Base-by-base conservation (phyloP, 2,113 vertebrate species). In the Tragelaphus imberbis region DNA sequence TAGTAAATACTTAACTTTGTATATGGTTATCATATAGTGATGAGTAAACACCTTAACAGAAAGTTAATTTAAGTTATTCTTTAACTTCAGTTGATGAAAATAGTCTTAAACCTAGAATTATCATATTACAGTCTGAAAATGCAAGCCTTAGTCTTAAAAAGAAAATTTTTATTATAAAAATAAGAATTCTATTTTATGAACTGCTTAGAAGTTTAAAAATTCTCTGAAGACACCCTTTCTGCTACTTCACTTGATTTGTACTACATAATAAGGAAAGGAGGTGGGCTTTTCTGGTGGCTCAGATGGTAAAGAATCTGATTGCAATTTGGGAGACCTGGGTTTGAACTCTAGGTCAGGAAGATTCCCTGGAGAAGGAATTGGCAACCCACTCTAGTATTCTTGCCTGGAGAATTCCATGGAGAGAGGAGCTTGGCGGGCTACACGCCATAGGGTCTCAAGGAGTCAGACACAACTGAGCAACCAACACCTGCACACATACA, bases 21-120 rank as follows among this genome's bases (percentile, higher is more conserved):
- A 17, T 79, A 90, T 91, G 63, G 27, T 89, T 88, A 56, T 9
- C 51, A 15, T 77, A 27, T 96, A 93, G 80, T 91, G 84, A 71
- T 88, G 30, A 94, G 27, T 59, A 91, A 93, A 85, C 59, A 75
- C n/a, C 7, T 87, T 80, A 94, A 53, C 11, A 11, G 65, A 71
- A 71, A 71, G n/a, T 71, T 71, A 71, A 71, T 49, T 97, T 91
- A n/a, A 77, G 59, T n/a, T 75, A 40, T 51, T 87, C 7, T 84
- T 92, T 96, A 33, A 93, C 91, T 84, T 96, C 61, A 91, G 49
- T 91, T 71, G 63, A 94, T 91, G 11, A 95, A 95, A 97, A 95
- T 84, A 68, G 87, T 77, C 3, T 56, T 93, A 85, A 87, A 65
- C 49, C 28, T 95, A 88, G 84, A 95, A 86, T 94, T 88, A 55